These are phyloP conservation scores for Halcyon malimbica DNA, from an alignment of 2,113 vertebrate genomes.

Conservation along the genomic window DNA sequence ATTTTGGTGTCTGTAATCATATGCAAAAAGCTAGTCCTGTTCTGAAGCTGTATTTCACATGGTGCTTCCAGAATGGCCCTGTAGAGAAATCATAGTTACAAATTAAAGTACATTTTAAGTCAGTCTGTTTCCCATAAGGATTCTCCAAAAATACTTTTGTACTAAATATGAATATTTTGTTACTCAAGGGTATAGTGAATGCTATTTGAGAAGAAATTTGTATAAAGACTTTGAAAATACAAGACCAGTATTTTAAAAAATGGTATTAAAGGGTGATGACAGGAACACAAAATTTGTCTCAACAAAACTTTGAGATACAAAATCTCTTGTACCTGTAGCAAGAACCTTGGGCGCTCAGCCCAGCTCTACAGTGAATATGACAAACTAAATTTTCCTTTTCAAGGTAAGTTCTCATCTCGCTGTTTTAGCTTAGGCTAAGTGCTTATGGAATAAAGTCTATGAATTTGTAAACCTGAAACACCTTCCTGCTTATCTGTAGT, in stretches of 20 bases:
- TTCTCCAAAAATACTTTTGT: neutral
- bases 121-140: neutral
- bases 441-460: neutral
- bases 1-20: constrained; percentile 68
- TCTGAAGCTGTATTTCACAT: constrained; percentile 49
- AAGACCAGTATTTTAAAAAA: neutral
- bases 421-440: neutral
- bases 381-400: neutral
- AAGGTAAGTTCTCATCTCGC: neutral
- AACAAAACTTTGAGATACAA: neutral
- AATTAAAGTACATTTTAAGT: neutral
- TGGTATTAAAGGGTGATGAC: neutral
- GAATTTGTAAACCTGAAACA: neutral
- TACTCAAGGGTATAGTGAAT: neutral
- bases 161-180: neutral
- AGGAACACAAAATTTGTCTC: neutral
- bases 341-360: neutral
- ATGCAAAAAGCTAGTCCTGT: constrained; percentile 33
- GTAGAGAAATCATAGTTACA: neutral
- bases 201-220: neutral
- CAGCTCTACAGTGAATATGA: neutral
- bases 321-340: neutral
- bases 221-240: neutral
- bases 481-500: neutral
- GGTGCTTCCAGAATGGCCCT: constrained; percentile 2